Evolutionary conservation across 2,797 vertebrate genomes (phyloP).

Genomic region (Cirrhinus mrigala): DNA sequence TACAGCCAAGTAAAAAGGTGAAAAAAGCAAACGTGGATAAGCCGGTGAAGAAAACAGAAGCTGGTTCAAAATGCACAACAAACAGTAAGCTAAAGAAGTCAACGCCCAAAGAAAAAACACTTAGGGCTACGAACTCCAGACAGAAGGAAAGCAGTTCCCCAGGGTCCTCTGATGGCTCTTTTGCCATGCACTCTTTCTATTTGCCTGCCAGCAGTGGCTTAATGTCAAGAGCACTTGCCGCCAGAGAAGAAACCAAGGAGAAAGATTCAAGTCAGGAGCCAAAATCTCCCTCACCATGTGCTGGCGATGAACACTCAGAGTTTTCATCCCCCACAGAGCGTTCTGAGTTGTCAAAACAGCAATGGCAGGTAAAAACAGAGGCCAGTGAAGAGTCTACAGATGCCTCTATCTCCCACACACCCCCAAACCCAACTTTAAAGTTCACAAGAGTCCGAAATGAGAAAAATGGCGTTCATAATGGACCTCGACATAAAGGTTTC

Average conservation of each 20-base stretch:
- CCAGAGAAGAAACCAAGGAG: slow-evolving; percentile 69
- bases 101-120: slow-evolving; percentile 47
- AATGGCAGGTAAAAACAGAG: slow-evolving; percentile 60
- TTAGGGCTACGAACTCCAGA: slow-evolving; percentile 51
- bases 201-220: slow-evolving; percentile 77
- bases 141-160: slow-evolving; percentile 55
- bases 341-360: slow-evolving; percentile 34
- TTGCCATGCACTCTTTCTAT: slow-evolving; percentile 70
- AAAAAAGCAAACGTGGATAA: slow-evolving; percentile 44
- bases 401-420: slow-evolving; percentile 56
- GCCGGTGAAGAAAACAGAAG: slow-evolving; percentile 3
- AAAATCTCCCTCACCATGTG: slow-evolving; percentile 37
- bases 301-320: slow-evolving; percentile 2
- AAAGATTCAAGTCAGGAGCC: slow-evolving; percentile 66
- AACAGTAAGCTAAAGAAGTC: slow-evolving; percentile 49
- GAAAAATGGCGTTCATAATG: slow-evolving; percentile 72
- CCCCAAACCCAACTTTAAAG: slow-evolving; percentile 71
- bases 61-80: slow-evolving; percentile 25
- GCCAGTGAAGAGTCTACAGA: slow-evolving; percentile 55
- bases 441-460: slow-evolving; percentile 65
- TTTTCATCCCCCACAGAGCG: slow-evolving; percentile 9
- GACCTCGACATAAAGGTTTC: slow-evolving; percentile 61
- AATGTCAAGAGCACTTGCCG: slow-evolving; percentile 77
- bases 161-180: slow-evolving; percentile 52
- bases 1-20: slow-evolving; percentile 16